Evolutionary conservation across 2,797 vertebrate species (phyloP).

Genomic region (Staurois parvus): DNA sequence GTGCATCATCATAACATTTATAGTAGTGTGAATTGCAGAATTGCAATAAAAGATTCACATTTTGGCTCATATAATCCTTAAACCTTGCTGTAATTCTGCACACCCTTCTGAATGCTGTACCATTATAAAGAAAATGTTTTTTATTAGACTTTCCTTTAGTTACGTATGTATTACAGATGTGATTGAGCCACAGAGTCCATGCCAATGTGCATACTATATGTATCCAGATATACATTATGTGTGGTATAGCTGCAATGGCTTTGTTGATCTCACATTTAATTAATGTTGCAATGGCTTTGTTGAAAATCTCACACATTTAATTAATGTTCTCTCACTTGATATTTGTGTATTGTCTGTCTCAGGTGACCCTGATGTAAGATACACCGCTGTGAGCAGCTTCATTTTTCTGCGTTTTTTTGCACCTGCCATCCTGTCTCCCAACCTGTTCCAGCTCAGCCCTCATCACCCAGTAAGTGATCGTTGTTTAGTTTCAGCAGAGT

Average conservation of each 20-base stretch:
- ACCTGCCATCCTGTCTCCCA: conserved; percentile 96
- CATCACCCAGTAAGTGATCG: conserved; percentile 90
- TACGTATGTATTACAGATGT: too few relatives aligned
- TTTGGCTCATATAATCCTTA: too few relatives aligned
- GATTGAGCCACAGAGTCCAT: too few relatives aligned
- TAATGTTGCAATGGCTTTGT: not conserved
- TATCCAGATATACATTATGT: too few relatives aligned
- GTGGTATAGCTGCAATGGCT: not conserved
- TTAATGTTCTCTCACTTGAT: not conserved
- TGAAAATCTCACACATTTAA: not conserved
- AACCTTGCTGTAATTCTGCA: too few relatives aligned
- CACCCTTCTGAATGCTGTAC: too few relatives aligned
- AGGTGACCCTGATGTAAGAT: conserved; percentile 95
- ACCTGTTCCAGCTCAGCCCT: conserved; percentile 93
- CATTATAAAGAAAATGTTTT: too few relatives aligned
- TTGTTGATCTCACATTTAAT: not conserved
- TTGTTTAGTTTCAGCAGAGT: conserved; percentile 31
- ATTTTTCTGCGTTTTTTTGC: conserved; percentile 98
- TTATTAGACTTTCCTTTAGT: too few relatives aligned
- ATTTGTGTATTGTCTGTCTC: conserved; percentile 55
- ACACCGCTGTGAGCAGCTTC: conserved; percentile 98
- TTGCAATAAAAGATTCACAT: too few relatives aligned
- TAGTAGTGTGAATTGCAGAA: too few relatives aligned
- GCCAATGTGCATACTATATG: too few relatives aligned
- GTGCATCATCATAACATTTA: too few relatives aligned